Conservation (phyloP, 2,888 invertebrate genomes). For the Rugalucina vietnamica region DNA sequence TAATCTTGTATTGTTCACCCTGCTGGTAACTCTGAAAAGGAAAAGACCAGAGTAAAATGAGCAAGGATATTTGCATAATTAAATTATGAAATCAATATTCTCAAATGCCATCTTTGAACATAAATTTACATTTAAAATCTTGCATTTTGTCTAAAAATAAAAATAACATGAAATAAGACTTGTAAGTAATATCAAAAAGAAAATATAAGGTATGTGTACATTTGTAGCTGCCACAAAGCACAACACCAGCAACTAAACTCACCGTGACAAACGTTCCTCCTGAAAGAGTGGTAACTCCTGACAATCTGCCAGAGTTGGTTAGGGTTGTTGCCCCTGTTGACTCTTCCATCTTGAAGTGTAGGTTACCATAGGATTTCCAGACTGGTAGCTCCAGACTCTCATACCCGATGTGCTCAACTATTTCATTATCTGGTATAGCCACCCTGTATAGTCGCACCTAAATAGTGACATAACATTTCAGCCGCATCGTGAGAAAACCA, state of each 20-base stretch:
- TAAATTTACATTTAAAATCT: no score
- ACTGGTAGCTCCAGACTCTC: slow-evolving; percentile 40
- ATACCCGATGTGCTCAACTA: slow-evolving; percentile 42
- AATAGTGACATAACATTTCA: no score
- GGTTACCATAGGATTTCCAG: slow-evolving; percentile 39
- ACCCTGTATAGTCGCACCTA: slow-evolving; percentile 54
- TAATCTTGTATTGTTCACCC: slow-evolving; percentile 52
- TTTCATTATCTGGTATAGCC: slow-evolving; percentile 46
- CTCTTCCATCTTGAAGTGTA: slow-evolving; percentile 61
- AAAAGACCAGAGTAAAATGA: not conserved
- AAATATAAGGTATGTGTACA: not conserved
- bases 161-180: no score
- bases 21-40: slow-evolving; percentile 62
- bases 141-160: no score
- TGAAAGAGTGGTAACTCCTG: slow-evolving; percentile 20
- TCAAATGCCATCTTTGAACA: no score
- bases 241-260: no score
- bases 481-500: no score
- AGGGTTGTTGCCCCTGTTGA: slow-evolving; percentile 26
- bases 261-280: slow-evolving; percentile 59
- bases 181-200: no score
- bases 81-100: no score
- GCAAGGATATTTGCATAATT: no score
- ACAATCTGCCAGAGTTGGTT: slow-evolving; percentile 43
- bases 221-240: no score